Conservation (phyloP, 2,888 invertebrate species). For the Toxonevra muliebris region DNA sequence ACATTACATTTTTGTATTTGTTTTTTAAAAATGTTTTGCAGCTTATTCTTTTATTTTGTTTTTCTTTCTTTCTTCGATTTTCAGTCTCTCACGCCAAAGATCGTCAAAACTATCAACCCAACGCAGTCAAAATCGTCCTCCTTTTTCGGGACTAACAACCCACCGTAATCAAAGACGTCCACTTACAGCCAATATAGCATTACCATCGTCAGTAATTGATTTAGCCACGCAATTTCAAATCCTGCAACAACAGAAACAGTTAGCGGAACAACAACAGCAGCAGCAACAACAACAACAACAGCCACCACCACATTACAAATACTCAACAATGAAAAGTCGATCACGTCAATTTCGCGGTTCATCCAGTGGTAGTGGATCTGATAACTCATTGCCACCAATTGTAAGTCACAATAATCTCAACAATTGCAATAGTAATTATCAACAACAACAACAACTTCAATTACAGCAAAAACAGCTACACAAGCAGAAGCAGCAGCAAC, state of each 20-base stretch:
- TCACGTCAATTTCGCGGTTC: conserved; percentile 66
- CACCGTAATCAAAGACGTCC: too few relatives aligned
- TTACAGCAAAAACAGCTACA: conserved; percentile 18
- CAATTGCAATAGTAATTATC: conserved; percentile 40
- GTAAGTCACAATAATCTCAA: conserved; percentile 30
- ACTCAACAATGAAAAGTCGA: conserved; percentile 48
- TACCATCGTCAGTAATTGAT: conserved; percentile 41
- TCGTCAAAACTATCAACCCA: conserved; percentile 60
- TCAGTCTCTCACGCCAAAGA: conserved; percentile 71
- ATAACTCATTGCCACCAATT: conserved; percentile 67
- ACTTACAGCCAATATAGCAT: conserved; percentile 36
- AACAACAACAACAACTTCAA: conserved; percentile 38
- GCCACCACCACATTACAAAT: conserved; percentile 35
- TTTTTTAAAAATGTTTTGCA: too few relatives aligned
- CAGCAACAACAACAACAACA: conserved; percentile 26
- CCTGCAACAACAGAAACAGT: conserved; percentile 18
- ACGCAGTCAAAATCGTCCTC: conserved; percentile 44
- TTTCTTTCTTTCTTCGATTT: conserved; percentile 1
- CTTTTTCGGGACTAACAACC: too few relatives aligned
- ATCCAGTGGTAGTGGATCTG: conserved; percentile 69
- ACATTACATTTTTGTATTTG: too few relatives aligned
- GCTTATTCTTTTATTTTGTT: conserved; percentile 10
- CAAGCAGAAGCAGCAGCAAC: conserved; percentile 64
- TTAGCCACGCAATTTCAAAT: conserved; percentile 45
- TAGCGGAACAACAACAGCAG: conserved; percentile 39